A percentile compares a stretch with the other conserved stretches of the same genome.
Evolutionary conservation across 1,140 invertebrate genomes (phyloP).

Genomic region (Saccostrea cuccullata): DNA sequence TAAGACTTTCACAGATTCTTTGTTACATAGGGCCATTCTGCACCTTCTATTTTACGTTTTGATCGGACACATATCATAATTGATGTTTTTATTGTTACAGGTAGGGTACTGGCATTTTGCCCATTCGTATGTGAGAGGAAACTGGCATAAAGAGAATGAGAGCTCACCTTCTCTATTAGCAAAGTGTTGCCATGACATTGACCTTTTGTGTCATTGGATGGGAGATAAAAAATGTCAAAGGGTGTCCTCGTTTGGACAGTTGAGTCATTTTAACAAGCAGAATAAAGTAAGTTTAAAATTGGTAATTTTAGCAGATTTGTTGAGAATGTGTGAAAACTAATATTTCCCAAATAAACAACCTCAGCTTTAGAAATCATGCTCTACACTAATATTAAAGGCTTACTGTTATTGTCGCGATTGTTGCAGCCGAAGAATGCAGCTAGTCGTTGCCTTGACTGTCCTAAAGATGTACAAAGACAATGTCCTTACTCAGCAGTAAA

Average conservation of each 20-base stretch:
- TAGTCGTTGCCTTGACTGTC: constrained; percentile 78
- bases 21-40: no score
- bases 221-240: constrained; percentile 70
- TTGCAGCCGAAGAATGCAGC: constrained; percentile 61
- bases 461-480: constrained; percentile 64
- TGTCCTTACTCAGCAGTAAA: constrained; percentile 80
- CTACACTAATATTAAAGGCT: no score
- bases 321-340: no score
- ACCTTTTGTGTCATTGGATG: constrained; percentile 79
- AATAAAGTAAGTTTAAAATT: constrained; percentile 64
- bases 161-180: constrained; percentile 79
- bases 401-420: no score
- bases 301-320: background rate
- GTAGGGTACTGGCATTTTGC: constrained; percentile 54
- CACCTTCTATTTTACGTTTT: no score
- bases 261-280: constrained; percentile 77
- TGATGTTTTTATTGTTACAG: constrained; percentile 41
- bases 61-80: no score
- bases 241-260: constrained; percentile 79
- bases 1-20: no score
- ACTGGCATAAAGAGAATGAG: constrained; percentile 78
- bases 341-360: no score
- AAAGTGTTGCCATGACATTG: constrained; percentile 81
- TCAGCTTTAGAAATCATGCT: no score
- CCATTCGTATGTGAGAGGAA: constrained; percentile 50